phyloP scores from a whole-genome alignment of 1,140 invertebrate genomes.

The Brachionus rubens region DNA sequence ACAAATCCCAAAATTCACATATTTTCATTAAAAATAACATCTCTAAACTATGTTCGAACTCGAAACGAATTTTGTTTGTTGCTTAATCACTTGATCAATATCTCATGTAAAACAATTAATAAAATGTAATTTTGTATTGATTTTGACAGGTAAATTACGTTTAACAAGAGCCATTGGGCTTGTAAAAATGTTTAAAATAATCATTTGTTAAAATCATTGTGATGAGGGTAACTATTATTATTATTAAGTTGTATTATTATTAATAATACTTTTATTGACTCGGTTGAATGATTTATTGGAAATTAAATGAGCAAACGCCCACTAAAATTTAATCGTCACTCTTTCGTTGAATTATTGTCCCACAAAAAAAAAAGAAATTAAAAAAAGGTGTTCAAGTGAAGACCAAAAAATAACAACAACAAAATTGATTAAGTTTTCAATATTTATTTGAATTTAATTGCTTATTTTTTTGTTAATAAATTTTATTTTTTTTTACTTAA shows the following conservation, averaged over 20 bases:
- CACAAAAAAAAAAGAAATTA: neutral
- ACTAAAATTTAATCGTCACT: no score
- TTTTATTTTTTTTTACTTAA: slow-evolving; percentile 27
- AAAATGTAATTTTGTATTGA: no score
- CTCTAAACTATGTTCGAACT: neutral
- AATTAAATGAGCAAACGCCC: slow-evolving; percentile 30
- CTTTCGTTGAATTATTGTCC: slow-evolving; percentile 3
- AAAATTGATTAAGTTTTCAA: slow-evolving; percentile 27
- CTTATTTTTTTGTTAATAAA: slow-evolving; percentile 30
- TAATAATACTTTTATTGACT: slow-evolving; percentile 26
- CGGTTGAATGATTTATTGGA: slow-evolving; percentile 32
- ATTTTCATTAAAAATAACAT: neutral
- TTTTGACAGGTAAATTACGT: slow-evolving; percentile 39
- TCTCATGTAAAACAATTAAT: slow-evolving; percentile 16
- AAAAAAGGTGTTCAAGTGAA: slow-evolving; percentile 38
- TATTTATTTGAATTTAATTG: slow-evolving; percentile 39
- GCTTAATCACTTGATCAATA: slow-evolving; percentile 27
- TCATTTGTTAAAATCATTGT: slow-evolving; percentile 6
- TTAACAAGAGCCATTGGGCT: neutral
- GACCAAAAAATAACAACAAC: slow-evolving; percentile 1
- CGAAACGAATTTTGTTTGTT: neutral
- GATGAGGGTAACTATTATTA: no score
- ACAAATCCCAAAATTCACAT: neutral
- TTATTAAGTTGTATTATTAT: no score
- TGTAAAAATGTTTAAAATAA: slow-evolving; percentile 31